These are phyloP conservation scores for Trissonchulus sp. DNA, from an alignment of 2,888 invertebrate species.

Conservation along the genomic window DNA sequence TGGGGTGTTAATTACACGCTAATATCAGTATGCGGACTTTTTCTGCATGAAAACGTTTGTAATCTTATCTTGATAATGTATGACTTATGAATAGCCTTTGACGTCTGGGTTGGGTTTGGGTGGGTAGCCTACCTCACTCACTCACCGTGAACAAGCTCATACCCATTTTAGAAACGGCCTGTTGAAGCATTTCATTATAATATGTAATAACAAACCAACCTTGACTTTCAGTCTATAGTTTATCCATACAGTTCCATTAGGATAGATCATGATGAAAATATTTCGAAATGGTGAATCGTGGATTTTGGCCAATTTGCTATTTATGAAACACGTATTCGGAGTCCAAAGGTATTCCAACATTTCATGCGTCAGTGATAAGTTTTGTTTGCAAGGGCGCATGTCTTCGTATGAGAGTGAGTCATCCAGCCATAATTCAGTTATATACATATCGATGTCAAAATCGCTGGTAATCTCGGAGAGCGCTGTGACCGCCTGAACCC, in stretches of 20 bases:
- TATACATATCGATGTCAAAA: constrained; percentile 26
- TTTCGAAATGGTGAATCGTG: constrained; percentile 26
- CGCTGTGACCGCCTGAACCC: constrained; percentile 26
- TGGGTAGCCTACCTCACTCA: too few species aligned
- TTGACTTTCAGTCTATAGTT: constrained; percentile 29
- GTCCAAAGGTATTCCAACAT: constrained; percentile 27
- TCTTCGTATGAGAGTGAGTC: background rate
- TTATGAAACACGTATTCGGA: constrained; percentile 28
- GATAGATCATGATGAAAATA: constrained; percentile 28
- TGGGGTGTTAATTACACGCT: too few species aligned
- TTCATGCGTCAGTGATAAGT: constrained; percentile 42
- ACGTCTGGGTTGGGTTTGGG: background rate
- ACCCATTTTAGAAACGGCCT: too few species aligned
- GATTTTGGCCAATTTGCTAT: constrained; percentile 25
- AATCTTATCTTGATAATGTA: too few species aligned
- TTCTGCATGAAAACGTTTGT: too few species aligned
- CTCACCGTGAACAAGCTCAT: too few species aligned
- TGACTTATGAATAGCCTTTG: too few species aligned
- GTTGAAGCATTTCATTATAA: too few species aligned
- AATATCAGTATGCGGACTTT: too few species aligned
- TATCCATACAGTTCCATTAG: constrained; percentile 29
- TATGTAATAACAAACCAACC: too few species aligned
- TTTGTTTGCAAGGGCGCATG: constrained; percentile 46
- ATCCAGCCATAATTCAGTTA: constrained; percentile 26
- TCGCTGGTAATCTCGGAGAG: constrained; percentile 23